phyloP scores from a whole-genome alignment of 1,140 invertebrate genomes.

The Galleria mellonella region DNA sequence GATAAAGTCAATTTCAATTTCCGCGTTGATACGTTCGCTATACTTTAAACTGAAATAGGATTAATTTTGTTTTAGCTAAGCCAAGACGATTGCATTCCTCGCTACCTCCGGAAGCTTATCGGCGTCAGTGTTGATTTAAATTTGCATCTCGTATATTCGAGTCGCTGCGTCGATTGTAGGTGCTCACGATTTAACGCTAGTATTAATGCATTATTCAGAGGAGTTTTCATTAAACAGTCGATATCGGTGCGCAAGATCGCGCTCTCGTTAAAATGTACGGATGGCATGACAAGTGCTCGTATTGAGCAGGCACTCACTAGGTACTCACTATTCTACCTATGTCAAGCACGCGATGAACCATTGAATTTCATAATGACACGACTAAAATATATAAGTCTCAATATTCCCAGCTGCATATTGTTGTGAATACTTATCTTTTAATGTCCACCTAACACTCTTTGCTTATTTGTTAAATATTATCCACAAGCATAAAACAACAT shows the following conservation, averaged over 20 bases:
- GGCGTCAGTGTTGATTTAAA: constrained; percentile 57
- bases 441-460: too few species aligned
- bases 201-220: constrained; percentile 73
- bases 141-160: constrained; percentile 68
- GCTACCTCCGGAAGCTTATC: constrained; percentile 53
- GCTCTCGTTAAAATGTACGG: constrained; percentile 70
- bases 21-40: constrained; percentile 9
- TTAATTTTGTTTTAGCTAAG: constrained; percentile 31
- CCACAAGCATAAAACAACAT: background rate
- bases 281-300: constrained; percentile 68
- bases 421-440: too few species aligned
- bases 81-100: constrained; percentile 41
- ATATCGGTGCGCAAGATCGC: constrained; percentile 63
- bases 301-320: constrained; percentile 29
- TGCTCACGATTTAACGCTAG: constrained; percentile 71
- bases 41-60: constrained; percentile 6
- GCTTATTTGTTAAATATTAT: too few species aligned
- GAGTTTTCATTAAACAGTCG: constrained; percentile 68
- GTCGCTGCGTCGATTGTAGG: constrained; percentile 58
- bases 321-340: constrained; percentile 5
- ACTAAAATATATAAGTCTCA: too few species aligned
- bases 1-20: constrained; percentile 23
- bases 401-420: too few species aligned
- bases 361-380: constrained; percentile 15
- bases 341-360: constrained; percentile 41